These are phyloP conservation scores for Lasioglossum malachurum DNA, from an alignment of 2,888 invertebrate genomes.

Conservation along the genomic window DNA sequence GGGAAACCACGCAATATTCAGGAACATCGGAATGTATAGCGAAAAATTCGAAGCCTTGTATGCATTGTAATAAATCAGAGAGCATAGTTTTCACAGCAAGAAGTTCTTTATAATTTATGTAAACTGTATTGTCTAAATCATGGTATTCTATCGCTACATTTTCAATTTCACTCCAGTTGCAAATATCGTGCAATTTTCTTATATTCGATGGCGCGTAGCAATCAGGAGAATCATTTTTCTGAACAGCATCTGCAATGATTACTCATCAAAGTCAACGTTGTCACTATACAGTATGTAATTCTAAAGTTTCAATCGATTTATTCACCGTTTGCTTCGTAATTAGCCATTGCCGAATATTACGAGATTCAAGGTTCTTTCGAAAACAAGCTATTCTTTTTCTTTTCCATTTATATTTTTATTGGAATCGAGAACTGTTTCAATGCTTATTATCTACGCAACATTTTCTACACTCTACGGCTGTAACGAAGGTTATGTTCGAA, in stretches of 20 bases:
- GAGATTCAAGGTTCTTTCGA: neutral
- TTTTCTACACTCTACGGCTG: conserved; percentile 1
- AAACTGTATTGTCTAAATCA: conserved; percentile 47
- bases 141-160: conserved; percentile 75
- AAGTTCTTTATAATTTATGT: conserved; percentile 70
- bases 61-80: conserved; percentile 51
- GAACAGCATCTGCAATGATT: conserved; percentile 19
- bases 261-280: neutral
- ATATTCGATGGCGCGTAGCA: neutral
- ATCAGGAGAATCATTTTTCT: neutral
- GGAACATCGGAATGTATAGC: conserved; percentile 74
- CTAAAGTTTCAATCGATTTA: neutral
- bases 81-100: conserved; percentile 46
- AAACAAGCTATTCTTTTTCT: neutral
- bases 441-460: neutral
- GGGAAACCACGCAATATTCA: conserved; percentile 71
- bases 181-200: conserved; percentile 52
- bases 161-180: conserved; percentile 63
- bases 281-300: neutral
- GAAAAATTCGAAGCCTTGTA: conserved; percentile 71
- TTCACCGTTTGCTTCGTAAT: neutral
- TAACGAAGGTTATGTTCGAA: conserved; percentile 2
- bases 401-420: neutral
- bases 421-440: neutral
- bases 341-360: conserved; percentile 31